Conservation (phyloP, 2,113 vertebrate species). For the Pomatostomus ruficeps region DNA sequence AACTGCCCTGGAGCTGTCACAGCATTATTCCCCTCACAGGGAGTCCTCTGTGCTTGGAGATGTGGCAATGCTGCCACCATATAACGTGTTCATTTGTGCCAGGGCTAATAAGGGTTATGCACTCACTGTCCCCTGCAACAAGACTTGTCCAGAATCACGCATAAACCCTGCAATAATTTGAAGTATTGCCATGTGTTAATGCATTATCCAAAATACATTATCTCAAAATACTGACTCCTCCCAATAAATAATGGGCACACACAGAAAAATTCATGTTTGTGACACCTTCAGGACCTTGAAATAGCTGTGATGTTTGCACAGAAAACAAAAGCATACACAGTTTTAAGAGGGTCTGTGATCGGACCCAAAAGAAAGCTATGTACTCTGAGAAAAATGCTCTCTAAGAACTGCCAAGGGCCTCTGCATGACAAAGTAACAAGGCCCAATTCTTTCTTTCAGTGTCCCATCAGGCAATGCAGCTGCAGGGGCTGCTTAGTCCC, state of each 20-base stretch:
- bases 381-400: not conserved
- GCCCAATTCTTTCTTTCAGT: not conserved
- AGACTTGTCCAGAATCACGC: not conserved
- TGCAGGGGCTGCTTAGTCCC: not conserved
- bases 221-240: not conserved
- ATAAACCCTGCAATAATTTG: not conserved
- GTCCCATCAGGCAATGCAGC: fast-evolving
- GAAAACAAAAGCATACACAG: not conserved
- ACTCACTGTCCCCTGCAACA: not conserved
- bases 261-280: not conserved
- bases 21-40: fast-evolving
- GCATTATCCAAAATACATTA: not conserved
- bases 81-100: fast-evolving
- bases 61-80: not conserved
- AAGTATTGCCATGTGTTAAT: not conserved
- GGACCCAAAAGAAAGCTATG: not conserved
- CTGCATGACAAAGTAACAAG: not conserved
- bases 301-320: not conserved
- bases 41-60: not conserved
- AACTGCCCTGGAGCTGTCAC: not conserved
- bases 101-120: not conserved
- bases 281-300: not conserved
- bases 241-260: not conserved
- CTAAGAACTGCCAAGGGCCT: not conserved
- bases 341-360: not conserved